Conservation (phyloP, 1,140 invertebrate species). For the Monochamus saltuarius region DNA sequence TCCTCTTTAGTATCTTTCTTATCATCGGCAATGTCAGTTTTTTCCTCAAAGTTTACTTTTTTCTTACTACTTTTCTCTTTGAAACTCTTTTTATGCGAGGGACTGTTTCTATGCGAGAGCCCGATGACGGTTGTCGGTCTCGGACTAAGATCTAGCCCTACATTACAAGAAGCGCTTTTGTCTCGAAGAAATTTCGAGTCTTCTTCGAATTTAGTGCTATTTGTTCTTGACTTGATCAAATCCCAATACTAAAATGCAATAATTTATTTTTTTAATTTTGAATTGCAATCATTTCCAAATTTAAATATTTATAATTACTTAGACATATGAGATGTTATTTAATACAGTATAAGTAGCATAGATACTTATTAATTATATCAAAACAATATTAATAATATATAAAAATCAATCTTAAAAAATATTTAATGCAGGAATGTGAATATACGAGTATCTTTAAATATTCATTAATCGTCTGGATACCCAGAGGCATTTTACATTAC, state of each 20-base stretch:
- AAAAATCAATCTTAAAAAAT: conserved; percentile 7
- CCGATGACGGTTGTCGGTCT: conserved; percentile 67
- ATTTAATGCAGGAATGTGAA: conserved; percentile 10
- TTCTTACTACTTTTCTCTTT: conserved; percentile 42
- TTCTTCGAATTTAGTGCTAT: conserved; percentile 48
- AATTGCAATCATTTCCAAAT: too few species aligned
- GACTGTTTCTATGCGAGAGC: conserved; percentile 27
- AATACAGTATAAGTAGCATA: too few species aligned
- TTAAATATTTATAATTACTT: too few species aligned
- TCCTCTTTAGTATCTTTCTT: conserved; percentile 35
- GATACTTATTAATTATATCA: background rate
- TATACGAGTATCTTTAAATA: conserved; percentile 13
- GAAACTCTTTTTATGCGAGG: conserved; percentile 35
- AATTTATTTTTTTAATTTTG: too few species aligned
- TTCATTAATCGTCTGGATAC: too few species aligned
- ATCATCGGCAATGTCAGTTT: conserved; percentile 1
- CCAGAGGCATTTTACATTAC: too few species aligned
- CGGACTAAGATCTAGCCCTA: conserved; percentile 65
- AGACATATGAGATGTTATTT: too few species aligned
- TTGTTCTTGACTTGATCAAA: conserved; percentile 61
- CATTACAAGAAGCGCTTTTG: conserved; percentile 70
- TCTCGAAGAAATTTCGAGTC: conserved; percentile 57
- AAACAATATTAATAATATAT: background rate
- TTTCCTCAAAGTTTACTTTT: conserved; percentile 49
- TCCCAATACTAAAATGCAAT: conserved; percentile 60